Percentiles rank a stretch among this genome's conserved stretches.
Conservation (phyloP, 2,888 invertebrate species). For the Drosophila nigricruria region DNA sequence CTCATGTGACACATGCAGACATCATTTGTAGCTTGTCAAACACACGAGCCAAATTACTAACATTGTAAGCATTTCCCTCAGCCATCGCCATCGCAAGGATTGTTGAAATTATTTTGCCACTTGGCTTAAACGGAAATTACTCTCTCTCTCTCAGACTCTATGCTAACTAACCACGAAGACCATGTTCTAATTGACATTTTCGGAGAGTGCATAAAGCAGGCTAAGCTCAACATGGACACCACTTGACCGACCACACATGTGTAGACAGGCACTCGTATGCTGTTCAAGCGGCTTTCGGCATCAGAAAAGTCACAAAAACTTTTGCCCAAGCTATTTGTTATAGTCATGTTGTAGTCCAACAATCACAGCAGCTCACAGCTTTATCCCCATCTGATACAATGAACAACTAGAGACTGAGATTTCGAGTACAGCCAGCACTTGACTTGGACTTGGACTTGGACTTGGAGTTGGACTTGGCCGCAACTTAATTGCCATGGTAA, state of each 20-base stretch:
- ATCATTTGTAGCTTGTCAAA: slow-evolving; percentile 39
- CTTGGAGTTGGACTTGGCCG: slow-evolving; percentile 1
- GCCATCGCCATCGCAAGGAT: slow-evolving; percentile 8
- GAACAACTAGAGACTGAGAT: neutral
- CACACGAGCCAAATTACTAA: slow-evolving; percentile 21
- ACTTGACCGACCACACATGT: slow-evolving; percentile 25
- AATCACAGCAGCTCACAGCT: slow-evolving; percentile 2
- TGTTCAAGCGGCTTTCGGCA: slow-evolving; percentile 1
- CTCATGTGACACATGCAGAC: slow-evolving; percentile 19
- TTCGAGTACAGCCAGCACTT: slow-evolving; percentile 11
- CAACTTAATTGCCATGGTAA: slow-evolving; percentile 50
- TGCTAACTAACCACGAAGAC: neutral
- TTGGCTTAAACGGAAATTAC: slow-evolving; percentile 7
- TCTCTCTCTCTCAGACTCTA: neutral
- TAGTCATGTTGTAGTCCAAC: neutral
- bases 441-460: slow-evolving; percentile 8
- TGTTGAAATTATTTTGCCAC: neutral
- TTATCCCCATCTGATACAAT: neutral
- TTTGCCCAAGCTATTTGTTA: neutral
- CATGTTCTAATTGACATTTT: slow-evolving; percentile 11
- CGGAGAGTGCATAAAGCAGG: slow-evolving; percentile 3
- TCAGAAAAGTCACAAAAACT: slow-evolving; percentile 1
- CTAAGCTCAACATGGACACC: slow-evolving; percentile 11
- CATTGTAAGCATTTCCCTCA: slow-evolving; percentile 7
- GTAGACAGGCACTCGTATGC: slow-evolving; percentile 19